Evolutionary conservation across 2,888 invertebrate species (phyloP), one percentile per base, ranked within the genome.

Genomic region (Hanleya hanleyi): DNA sequence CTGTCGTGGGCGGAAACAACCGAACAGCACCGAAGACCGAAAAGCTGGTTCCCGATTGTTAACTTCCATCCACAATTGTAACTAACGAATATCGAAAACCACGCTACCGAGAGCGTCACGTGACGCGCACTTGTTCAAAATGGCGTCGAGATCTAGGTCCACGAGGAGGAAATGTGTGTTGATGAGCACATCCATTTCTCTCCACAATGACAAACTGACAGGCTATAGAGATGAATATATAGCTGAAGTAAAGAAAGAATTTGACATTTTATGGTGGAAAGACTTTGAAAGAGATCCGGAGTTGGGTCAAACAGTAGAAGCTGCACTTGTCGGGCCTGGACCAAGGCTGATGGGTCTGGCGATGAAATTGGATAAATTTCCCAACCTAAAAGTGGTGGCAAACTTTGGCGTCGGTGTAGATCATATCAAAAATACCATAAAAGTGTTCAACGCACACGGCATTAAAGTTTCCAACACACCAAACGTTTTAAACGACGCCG

Each of bases 391-490:
- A 41, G 41, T 69, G 12, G 41, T 38, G 2, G 62, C 69, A 15
- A 69, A 69, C 33, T 26, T 36, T 36, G 69, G 69, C 5, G 69
- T 62, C 18, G 69, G 69, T n/a, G 29, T 29, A 18, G 62, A 69
- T 32, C 69, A 69, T 29, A 37, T 69, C 9, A n/a, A n/a, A n/a
- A n/a, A n/a, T n/a, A 35, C 61, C 41, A 29, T 69, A 7, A 69
- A 69, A 37, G 6, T 62, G 9, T 37, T 35, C 26, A 69, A 69
- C n/a, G 32, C 51, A 22, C 29, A 37, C 9, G 69, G 69, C 12
- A 41, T 69, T 18, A 57, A 61, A 62, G 38, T 69, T n/a, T n/a
- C 61, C 1, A 69, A 69, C 29, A 69, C 69, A 15, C 69, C 69
- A 35, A 50, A 36, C 6, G 69, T 69, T 69, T n/a, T 69, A 1